Evolutionary conservation across 1,140 invertebrate species (phyloP), one percentile per base, ranked within the genome.

Genomic region (Teleopsis dalmanni): DNA sequence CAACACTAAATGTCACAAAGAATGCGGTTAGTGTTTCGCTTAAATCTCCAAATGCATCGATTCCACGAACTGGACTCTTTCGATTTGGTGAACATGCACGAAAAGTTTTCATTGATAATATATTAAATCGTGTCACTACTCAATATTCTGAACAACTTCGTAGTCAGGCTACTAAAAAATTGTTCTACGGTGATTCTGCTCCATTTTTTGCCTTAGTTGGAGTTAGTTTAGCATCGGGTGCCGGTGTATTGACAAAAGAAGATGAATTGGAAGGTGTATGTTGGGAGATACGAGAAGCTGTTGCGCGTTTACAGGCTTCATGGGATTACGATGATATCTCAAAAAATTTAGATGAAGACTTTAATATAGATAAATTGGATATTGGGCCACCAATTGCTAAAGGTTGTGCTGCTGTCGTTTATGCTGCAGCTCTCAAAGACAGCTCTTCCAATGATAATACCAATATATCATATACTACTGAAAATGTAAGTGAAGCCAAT

Each of bases 341-440:
- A 53, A 63, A 66, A 3, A 51, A 57, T 29, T 54, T 71, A 18
- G 58, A 70, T 40, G 59, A 70, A 23, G 53, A 68, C 21, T 57
- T 78, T 4, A 72, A 57, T 44, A 72, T 88, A 16, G 71, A 80
- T 19, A 73, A 83, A 59, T 78, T 90, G 48, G 74, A 80, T 44
- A 73, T 90, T 49, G 86, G 85, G 3, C 74, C 79, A 19, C 70
- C 78, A 1, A 82, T 93, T 53, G 85, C 82, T 8, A 88, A 91
- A 72, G 89, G 89, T 21, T 85, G 85, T 63, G 87, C 83, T 56
- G 88, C 85, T 33, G 87, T 84, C 27, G 87, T 93, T 5, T 88
- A 91, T 65, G 77, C 82, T 21, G 85, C 84, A 33, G 75, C 71
- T 54, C 70, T 75, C 48, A 78, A 74, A 59, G n/a, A n/a, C n/a